These are phyloP conservation scores for Holcopasites calliopsidis DNA, from an alignment of 1,140 invertebrate species.

Conservation along the genomic window DNA sequence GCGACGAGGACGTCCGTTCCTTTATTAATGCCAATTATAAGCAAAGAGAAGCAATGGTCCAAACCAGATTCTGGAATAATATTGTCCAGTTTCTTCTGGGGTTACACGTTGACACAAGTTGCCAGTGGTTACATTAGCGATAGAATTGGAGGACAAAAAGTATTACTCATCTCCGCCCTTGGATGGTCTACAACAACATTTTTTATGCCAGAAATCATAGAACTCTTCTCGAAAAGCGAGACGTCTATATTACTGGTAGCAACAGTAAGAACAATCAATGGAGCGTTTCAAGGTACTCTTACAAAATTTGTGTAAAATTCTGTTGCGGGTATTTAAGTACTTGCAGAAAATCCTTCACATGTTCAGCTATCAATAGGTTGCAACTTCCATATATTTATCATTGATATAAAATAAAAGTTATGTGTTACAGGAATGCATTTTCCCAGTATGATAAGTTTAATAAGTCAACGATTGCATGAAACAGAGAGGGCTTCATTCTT, in stretches of 20 bases:
- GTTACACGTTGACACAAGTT: conserved; percentile 88
- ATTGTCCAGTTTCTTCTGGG: conserved; percentile 89
- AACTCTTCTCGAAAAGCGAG: conserved; percentile 80
- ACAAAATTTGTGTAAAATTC: not conserved
- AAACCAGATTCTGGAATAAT: conserved; percentile 87
- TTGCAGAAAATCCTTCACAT: no score
- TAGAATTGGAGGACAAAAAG: conserved; percentile 84
- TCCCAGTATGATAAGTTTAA: conserved; percentile 87
- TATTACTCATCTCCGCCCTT: conserved; percentile 83
- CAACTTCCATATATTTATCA: no score
- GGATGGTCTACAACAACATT: conserved; percentile 86
- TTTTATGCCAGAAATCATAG: conserved; percentile 84
- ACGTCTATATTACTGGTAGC: conserved; percentile 83
- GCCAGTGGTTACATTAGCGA: conserved; percentile 86
- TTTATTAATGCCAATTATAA: conserved; percentile 83
- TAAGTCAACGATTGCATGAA: conserved; percentile 84
- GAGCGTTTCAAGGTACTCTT: conserved; percentile 83
- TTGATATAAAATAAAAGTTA: conserved; percentile 13
- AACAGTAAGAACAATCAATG: conserved; percentile 83
- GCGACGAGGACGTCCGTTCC: conserved; percentile 86
- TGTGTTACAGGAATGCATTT: conserved; percentile 83
- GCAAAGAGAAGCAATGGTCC: conserved; percentile 85
- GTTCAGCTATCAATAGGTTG: no score
- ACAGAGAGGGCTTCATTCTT: conserved; percentile 86
- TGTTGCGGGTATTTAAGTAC: no score